Percentiles rank a stretch among this genome's conserved stretches.
phyloP scores from a whole-genome alignment of 2,797 vertebrate genomes.

The Arremon aurantiirostris region DNA sequence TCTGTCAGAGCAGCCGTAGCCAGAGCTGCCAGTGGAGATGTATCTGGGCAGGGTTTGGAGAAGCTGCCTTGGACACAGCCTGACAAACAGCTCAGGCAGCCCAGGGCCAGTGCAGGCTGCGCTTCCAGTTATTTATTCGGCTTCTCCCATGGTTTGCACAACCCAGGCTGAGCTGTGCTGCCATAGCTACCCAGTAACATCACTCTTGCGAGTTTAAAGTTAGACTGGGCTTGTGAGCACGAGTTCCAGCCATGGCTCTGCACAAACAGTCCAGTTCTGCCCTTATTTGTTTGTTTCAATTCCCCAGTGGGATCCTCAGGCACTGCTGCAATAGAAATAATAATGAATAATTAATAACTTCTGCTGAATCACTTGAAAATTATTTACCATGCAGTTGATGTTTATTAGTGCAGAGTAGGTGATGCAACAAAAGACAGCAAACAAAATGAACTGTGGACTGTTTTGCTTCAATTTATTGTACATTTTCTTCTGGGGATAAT shows the following conservation, averaged over 20 bases:
- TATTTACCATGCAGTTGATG: neutral
- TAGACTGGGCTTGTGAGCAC: neutral
- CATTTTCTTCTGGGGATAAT: constrained; percentile 42
- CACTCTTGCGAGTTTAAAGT: neutral
- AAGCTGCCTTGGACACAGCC: neutral
- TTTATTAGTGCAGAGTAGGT: constrained; percentile 35
- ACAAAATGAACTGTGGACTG: neutral
- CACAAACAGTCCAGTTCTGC: neutral
- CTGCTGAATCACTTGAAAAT: constrained; percentile 32
- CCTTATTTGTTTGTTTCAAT: constrained; percentile 8
- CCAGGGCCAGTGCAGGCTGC: neutral
- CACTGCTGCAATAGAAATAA: constrained; percentile 4
- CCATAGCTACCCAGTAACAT: neutral
- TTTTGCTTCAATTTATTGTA: constrained; percentile 15
- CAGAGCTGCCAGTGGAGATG: neutral
- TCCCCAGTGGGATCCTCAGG: neutral
- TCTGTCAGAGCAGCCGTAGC: neutral
- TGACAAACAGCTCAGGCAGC: neutral
- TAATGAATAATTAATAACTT: constrained; percentile 45
- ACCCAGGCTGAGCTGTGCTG: neutral
- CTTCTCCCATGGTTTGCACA: neutral
- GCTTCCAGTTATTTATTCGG: neutral
- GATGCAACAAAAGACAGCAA: neutral
- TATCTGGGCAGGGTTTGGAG: neutral
- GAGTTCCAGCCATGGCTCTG: neutral